These are phyloP conservation scores for Centroberyx gerrardi DNA, from an alignment of 2,797 vertebrate species.

Conservation along the genomic window DNA sequence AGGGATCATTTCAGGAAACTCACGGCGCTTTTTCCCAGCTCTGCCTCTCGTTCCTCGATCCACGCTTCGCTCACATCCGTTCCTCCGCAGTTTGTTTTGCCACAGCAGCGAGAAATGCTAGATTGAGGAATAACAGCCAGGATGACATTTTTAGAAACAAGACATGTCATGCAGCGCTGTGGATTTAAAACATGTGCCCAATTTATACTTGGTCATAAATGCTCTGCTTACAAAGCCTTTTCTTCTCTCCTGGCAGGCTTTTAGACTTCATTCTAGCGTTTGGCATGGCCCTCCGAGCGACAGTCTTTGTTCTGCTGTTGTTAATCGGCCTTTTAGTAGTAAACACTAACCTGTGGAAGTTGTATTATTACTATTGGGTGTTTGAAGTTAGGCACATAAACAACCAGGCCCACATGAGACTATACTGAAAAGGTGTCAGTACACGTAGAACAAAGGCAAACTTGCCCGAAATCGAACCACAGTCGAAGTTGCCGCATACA, in stretches of 20 bases:
- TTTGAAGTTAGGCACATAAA: neutral
- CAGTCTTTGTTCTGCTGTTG: neutral
- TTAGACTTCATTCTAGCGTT: slow-evolving; percentile 20
- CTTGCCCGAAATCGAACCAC: too few species aligned
- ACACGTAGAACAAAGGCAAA: too few species aligned
- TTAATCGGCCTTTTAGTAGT: neutral
- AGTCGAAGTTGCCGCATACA: too few species aligned
- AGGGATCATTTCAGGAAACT: slow-evolving; percentile 66
- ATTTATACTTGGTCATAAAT: slow-evolving; percentile 38
- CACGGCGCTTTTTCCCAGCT: slow-evolving; percentile 3
- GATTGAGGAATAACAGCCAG: slow-evolving; percentile 52
- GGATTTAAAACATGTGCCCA: slow-evolving; percentile 57
- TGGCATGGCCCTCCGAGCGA: neutral
- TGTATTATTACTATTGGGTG: neutral
- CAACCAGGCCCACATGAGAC: too few species aligned
- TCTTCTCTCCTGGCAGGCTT: slow-evolving; percentile 6
- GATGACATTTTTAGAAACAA: slow-evolving; percentile 55
- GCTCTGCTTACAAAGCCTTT: neutral
- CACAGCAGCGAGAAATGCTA: slow-evolving; percentile 56
- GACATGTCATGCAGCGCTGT: slow-evolving; percentile 31
- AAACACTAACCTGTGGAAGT: neutral
- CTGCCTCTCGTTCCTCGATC: slow-evolving; percentile 39
- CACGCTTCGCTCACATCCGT: slow-evolving; percentile 18
- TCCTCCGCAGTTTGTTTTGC: slow-evolving; percentile 57
- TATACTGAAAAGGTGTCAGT: too few species aligned